Evolutionary conservation across 1,140 invertebrate genomes (phyloP), one percentile per base, ranked within the genome.

Genomic region (Pogonus chalceus): DNA sequence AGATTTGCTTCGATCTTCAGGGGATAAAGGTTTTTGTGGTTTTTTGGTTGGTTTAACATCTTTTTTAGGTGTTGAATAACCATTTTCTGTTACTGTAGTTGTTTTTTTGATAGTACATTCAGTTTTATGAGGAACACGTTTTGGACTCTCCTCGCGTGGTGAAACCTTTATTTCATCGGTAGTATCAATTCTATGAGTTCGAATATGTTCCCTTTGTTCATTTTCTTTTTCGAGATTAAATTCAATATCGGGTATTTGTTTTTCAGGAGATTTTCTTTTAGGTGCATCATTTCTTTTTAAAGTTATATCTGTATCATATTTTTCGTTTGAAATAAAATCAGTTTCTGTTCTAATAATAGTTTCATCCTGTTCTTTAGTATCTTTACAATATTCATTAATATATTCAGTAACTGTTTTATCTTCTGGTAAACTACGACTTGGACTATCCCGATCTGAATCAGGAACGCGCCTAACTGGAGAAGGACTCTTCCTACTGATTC

Each of bases 391-490:
- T 18, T 43, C 37, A 43, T 43, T 16, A 43, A 16, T 43, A 12
- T 10, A 18, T 10, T 43, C 37, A 3, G 37, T 43, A 18, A 43
- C 18, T 18, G 37, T 43, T 9, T 7, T 9, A 10, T 43, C 18
- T 4, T 43, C 3, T 18, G 37, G 37, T 43, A 18, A 43, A 18
- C 18, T 3, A 12, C 37, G 37, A 43, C 9, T 12, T 31, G 26
- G 26, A 31, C 26, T 31, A 7, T 31, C 7, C 14, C 26, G 4
- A 31, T 56, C 54, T 16, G 37, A 52, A 35, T 58, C 52, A 20
- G 59, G 61, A 24, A 52, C 56, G 50, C 51, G 60, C 37, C 54
- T 60, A 16, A 56, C 51, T 52, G 62, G 63, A 20, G 59, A 58
- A 18, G 61, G 61, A 20, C 56, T 58, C n/a, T n/a, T n/a, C n/a